Base-by-base conservation (phyloP, 1,140 invertebrate species). In the Ditylenchus dipsaci region DNA sequence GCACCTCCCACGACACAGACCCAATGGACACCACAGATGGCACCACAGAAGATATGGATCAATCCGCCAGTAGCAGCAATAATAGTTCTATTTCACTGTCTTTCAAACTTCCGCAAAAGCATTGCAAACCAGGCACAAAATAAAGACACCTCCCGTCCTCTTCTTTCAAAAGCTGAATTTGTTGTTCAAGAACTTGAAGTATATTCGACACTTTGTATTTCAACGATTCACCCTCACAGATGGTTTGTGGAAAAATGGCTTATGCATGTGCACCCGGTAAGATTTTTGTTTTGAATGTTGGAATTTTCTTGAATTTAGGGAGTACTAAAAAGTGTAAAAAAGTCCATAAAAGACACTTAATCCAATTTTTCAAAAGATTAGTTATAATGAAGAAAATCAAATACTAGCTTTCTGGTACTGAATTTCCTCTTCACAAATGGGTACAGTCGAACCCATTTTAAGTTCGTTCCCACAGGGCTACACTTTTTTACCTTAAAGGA, bases 171-270 rank as follows among this genome's bases (percentile, higher is more conserved):
- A 67, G 42, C 65, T 67, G 5, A 60, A 67, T 27, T 42, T 21
- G 17, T 49, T 67, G 5, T 45, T 67, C 17, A 42, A 49, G 21
- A 67, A 67, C 21, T 67, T 67, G 15, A 7, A 29, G 8, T 49
- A 63, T 17, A 66, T 65, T 43, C 27, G 65, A 19, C 33, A 68
- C 26, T 42, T 68, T n/a, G 65, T 61, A 13, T 67, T 67, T 49
- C 49, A 59, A 49, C 43, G 23, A 17, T 64, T 64, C 27, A 64
- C 63, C 17, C 42, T 64, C 0, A 64, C 63, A 0, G 42, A 64
- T 23, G 63, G 29, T 64, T 64, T 45, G 63, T 64, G 17, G 63
- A 45, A 27, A 45, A 30, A 17, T 64, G 30, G 26, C 15, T 64
- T 5, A 26, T 27, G 23, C 17, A 53, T 53, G 42, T 64, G 1